Evolutionary conservation across 2,888 invertebrate genomes (phyloP).

Genomic region (Drosophila sordidapex): DNA sequence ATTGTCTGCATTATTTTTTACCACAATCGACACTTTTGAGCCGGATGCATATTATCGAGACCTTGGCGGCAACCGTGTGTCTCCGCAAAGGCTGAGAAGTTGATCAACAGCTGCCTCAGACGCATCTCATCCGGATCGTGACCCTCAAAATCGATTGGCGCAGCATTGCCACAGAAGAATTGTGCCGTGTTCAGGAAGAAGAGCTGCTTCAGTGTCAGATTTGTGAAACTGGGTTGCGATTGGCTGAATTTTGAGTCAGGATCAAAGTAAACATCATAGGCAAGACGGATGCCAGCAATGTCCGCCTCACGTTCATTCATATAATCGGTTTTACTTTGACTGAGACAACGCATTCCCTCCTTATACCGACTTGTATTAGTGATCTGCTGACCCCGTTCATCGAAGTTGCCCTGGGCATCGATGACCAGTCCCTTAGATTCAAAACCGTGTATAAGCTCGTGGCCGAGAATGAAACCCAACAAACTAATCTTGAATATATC

Average conservation of each 20-base stretch:
- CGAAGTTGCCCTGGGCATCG: slow-evolving; percentile 59
- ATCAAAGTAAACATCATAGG: slow-evolving; percentile 64
- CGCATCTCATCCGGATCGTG: slow-evolving; percentile 79
- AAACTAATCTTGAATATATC: slow-evolving; percentile 68
- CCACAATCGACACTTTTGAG: slow-evolving; percentile 72
- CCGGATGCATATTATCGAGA: slow-evolving; percentile 68
- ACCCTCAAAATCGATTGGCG: slow-evolving; percentile 31
- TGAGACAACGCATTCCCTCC: slow-evolving; percentile 46
- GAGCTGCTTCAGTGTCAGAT: slow-evolving; percentile 42
- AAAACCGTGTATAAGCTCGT: slow-evolving; percentile 80
- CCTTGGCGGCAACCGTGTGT: slow-evolving; percentile 59
- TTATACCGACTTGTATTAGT: slow-evolving; percentile 9
- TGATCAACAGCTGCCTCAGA: slow-evolving; percentile 62
- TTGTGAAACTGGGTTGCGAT: slow-evolving; percentile 41
- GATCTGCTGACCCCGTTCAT: slow-evolving; percentile 41
- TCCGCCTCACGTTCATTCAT: slow-evolving; percentile 79
- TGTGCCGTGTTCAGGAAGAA: slow-evolving; percentile 81
- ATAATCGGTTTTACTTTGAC: slow-evolving; percentile 47
- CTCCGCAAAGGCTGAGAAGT: slow-evolving; percentile 70
- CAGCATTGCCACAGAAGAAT: slow-evolving; percentile 75
- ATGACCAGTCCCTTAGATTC: slow-evolving; percentile 56
- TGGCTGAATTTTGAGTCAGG: slow-evolving; percentile 18
- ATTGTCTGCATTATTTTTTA: slow-evolving; percentile 25
- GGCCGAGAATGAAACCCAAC: slow-evolving; percentile 78
- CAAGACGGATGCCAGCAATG: slow-evolving; percentile 72